phyloP scores from a whole-genome alignment of 2,113 vertebrate species.

The Elgaria multicarinata region DNA sequence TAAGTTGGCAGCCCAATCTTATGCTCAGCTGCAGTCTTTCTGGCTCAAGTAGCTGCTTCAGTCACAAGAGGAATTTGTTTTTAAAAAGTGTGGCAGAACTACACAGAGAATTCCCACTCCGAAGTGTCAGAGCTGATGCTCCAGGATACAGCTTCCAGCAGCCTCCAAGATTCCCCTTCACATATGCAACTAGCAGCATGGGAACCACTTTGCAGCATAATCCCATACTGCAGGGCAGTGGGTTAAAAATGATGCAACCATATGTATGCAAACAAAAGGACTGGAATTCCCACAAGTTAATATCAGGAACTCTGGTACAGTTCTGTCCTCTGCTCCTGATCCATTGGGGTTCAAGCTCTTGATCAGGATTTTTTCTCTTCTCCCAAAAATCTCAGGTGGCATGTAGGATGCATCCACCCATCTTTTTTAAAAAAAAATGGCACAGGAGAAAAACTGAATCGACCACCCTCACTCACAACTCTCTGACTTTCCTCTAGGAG shows the following conservation, averaged over 20 bases:
- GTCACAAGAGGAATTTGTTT: neutral
- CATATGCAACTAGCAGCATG: neutral
- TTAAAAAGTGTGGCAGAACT: neutral
- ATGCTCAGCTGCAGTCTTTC: no score
- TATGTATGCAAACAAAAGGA: neutral
- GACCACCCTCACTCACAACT: neutral
- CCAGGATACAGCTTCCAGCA: neutral
- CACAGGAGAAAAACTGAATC: neutral
- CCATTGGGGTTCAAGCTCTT: neutral
- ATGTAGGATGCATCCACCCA: neutral
- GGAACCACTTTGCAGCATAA: neutral
- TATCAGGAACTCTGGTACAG: neutral
- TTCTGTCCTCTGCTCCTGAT: neutral
- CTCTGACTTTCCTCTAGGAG: neutral
- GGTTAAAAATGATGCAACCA: neutral
- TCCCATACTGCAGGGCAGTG: neutral
- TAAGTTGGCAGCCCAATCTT: neutral
- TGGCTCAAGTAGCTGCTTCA: neutral
- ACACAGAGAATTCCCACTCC: neutral
- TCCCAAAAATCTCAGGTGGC: neutral
- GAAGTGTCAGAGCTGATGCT: neutral
- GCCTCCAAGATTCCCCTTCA: neutral
- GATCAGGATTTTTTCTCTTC: neutral
- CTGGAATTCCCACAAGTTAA: neutral
- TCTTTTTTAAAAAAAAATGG: neutral